Percentiles rank a stretch among this genome's conserved stretches.
These are phyloP conservation scores for Drosophila nigromelanica DNA, from an alignment of 1,140 invertebrate genomes.

Conservation along the genomic window DNA sequence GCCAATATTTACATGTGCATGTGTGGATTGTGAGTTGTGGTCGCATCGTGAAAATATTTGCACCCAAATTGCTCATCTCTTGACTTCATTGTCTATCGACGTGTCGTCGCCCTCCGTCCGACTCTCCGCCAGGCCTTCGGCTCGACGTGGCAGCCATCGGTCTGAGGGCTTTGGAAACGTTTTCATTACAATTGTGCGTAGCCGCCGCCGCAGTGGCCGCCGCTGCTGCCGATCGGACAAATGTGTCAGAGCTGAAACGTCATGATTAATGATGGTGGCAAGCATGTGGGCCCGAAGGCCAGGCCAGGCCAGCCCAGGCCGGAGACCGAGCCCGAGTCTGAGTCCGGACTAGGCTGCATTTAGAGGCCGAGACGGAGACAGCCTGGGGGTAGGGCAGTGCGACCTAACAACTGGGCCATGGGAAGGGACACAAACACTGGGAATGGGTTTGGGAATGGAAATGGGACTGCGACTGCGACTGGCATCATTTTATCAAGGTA, in stretches of 20 bases:
- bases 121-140: slow-evolving; percentile 5
- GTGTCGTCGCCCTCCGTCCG: slow-evolving; percentile 19
- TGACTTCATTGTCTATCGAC: slow-evolving; percentile 34
- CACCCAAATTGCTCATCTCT: slow-evolving; percentile 29
- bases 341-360: slow-evolving; percentile 33
- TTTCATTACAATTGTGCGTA: slow-evolving; percentile 57
- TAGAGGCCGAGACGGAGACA: slow-evolving; percentile 35
- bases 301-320: slow-evolving; percentile 28
- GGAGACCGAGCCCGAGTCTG: neutral
- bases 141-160: slow-evolving; percentile 30
- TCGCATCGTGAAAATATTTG: slow-evolving; percentile 39
- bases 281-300: slow-evolving; percentile 74
- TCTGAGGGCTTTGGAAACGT: slow-evolving; percentile 53
- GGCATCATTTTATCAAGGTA: slow-evolving; percentile 47
- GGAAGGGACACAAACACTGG: slow-evolving; percentile 44
- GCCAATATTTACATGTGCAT: slow-evolving; percentile 37
- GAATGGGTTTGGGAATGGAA: slow-evolving; percentile 35
- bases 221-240: slow-evolving; percentile 69
- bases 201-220: slow-evolving; percentile 47
- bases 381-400: slow-evolving; percentile 51
- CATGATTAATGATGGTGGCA: slow-evolving; percentile 79
- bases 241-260: slow-evolving; percentile 82
- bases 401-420: slow-evolving; percentile 47
- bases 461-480: slow-evolving; percentile 6
- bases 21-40: slow-evolving; percentile 12